Base-by-base conservation (phyloP, 2,797 vertebrate species). In the Capromys pilorides region DNA sequence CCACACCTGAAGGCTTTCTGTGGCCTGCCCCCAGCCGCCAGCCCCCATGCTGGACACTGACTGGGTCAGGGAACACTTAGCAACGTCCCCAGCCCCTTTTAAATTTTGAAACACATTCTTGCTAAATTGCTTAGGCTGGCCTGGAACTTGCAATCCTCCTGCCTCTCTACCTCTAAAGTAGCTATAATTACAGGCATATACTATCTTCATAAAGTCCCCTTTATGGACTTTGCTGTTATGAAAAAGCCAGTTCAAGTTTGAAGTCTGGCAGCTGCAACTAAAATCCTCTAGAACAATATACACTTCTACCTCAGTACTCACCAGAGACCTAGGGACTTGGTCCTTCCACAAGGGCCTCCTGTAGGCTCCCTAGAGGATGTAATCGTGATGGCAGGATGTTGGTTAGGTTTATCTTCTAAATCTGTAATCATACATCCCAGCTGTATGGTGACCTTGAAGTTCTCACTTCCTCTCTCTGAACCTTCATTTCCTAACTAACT, bases 401-500 rank as follows among this genome's bases (percentile, higher is more conserved):
- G 21, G 33, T 69, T 69, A 59, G 57, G 21, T 41, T 91, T 59
- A 33, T 91, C n/a, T 33, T 96, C 19, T 71, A 93, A 36, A 71
- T 64, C 24, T 33, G 18, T 54, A 61, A 64, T 19, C 64, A 66
- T 19, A 28, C 31, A n/a, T 49, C 33, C 86, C 87, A 94, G 92
- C 64, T 94, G 77, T 51, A 95, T 90, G 90, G 78, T 88, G 66
- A 94, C 62, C 79, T 54, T 33, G 51, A 93, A 93, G 62, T 59
- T 64, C 64, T 93, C 12, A 64, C 64, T 91, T 95, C 69, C 86
- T 64, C 69, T 88, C 62, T 91, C 33, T 86, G 61, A 83, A 39
- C 54, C 73, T 94, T 77, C 22, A 85, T 93, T 96, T 95, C 95
- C 94, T 96, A 77, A 86, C 62, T 51, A 89, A 93, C 39, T 77